Evolutionary conservation across 2,888 invertebrate genomes (phyloP).

Genomic region (Torymus auratus): DNA sequence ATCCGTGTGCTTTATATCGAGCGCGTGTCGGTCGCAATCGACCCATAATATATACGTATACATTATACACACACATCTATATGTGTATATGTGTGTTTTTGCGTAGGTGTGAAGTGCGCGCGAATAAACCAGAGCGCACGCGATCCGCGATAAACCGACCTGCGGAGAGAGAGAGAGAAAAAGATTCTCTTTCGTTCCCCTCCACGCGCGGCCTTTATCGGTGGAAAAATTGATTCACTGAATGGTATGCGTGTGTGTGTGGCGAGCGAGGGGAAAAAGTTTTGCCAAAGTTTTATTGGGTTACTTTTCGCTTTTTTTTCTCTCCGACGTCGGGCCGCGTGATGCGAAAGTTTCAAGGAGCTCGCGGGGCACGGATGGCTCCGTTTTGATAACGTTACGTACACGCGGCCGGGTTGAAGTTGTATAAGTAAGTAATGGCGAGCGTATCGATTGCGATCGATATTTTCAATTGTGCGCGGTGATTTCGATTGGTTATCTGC

Average conservation of each 20-base stretch:
- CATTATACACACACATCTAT: background rate
- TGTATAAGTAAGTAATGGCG: too few relatives aligned
- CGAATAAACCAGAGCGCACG: conserved; percentile 28
- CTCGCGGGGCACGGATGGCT: background rate
- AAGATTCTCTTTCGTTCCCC: background rate
- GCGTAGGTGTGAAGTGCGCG: background rate
- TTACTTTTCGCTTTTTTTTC: background rate
- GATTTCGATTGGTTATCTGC: too few relatives aligned
- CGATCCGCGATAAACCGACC: conserved; percentile 29
- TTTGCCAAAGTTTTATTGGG: conserved; percentile 28
- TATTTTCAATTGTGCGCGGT: too few relatives aligned
- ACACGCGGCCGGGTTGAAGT: too few relatives aligned
- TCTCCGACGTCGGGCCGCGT: background rate
- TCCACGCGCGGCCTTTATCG: background rate
- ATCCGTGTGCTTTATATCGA: background rate
- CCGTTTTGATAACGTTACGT: conserved; percentile 2
- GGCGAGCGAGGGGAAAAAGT: conserved; percentile 13
- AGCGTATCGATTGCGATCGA: too few relatives aligned
- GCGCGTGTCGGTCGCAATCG: background rate
- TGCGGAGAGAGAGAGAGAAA: conserved; percentile 4
- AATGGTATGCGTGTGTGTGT: background rate
- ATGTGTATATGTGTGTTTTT: background rate
- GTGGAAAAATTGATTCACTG: conserved; percentile 38
- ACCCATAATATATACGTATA: background rate
- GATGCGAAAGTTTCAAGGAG: conserved; percentile 24